These are phyloP conservation scores for Dipodomys merriami DNA, from an alignment of 2,113 vertebrate species.

Conservation along the genomic window DNA sequence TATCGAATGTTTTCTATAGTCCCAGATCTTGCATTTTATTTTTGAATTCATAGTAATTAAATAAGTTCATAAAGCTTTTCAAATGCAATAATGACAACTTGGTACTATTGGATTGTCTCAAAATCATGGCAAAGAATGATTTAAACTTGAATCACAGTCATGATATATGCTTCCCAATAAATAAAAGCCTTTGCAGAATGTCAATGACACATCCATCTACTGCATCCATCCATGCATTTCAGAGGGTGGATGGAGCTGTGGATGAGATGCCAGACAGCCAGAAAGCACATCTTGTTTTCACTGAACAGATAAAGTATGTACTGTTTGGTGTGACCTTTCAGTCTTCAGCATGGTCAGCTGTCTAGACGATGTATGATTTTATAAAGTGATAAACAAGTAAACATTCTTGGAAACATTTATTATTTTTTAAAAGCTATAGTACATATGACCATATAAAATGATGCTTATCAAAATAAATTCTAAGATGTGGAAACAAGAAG, in stretches of 20 bases:
- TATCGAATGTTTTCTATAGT: background rate
- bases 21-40: background rate
- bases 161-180: background rate
- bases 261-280: background rate
- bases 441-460: too few species aligned
- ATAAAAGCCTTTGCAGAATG: background rate
- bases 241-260: background rate
- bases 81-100: background rate
- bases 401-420: background rate
- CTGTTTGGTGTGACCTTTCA: background rate
- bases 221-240: background rate
- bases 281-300: background rate
- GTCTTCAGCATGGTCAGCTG: background rate
- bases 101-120: background rate
- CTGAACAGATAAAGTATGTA: background rate
- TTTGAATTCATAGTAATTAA: background rate
- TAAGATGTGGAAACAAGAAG: too few species aligned
- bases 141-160: background rate
- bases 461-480: too few species aligned
- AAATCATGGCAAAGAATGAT: conserved; percentile 3
- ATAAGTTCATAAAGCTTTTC: background rate
- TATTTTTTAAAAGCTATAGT: background rate
- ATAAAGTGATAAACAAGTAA: background rate
- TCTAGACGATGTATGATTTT: background rate
- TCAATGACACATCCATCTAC: background rate